phyloP scores from a whole-genome alignment of 2,797 vertebrate genomes.

The Mycteria americana region DNA sequence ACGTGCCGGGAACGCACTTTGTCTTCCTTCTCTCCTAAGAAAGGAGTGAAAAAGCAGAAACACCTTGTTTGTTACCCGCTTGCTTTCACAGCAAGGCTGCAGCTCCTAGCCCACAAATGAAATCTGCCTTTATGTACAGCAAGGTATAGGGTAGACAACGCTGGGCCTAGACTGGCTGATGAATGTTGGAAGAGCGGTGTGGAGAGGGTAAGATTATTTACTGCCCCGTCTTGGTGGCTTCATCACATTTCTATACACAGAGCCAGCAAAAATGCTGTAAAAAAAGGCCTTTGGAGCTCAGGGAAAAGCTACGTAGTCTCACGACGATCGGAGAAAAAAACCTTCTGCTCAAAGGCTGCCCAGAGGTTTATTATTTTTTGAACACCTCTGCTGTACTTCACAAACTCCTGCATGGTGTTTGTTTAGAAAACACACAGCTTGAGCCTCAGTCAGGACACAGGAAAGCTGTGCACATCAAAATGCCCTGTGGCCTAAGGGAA shows the following conservation, averaged over 20 bases:
- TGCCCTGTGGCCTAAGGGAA: neutral
- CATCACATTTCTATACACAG: neutral
- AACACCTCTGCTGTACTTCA: neutral
- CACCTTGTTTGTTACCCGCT: neutral
- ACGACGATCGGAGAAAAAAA: neutral
- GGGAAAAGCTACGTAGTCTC: neutral
- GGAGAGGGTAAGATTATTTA: neutral
- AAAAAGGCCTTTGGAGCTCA: neutral
- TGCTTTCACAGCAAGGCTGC: neutral
- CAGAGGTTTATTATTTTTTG: neutral
- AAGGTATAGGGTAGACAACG: neutral
- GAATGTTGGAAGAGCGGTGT: neutral
- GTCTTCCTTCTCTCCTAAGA: neutral
- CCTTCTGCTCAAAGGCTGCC: neutral
- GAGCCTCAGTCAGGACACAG: neutral
- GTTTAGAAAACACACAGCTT: slow-evolving; percentile 14
- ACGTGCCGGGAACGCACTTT: neutral
- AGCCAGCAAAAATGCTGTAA: neutral
- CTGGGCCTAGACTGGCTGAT: neutral
- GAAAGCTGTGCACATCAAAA: neutral
- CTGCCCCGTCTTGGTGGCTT: neutral
- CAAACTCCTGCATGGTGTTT: neutral
- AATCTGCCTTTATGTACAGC: neutral
- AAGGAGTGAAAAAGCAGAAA: neutral
- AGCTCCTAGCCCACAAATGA: neutral